phyloP scores from a whole-genome alignment of 2,113 vertebrate species.

The Engystomops pustulosus region DNA sequence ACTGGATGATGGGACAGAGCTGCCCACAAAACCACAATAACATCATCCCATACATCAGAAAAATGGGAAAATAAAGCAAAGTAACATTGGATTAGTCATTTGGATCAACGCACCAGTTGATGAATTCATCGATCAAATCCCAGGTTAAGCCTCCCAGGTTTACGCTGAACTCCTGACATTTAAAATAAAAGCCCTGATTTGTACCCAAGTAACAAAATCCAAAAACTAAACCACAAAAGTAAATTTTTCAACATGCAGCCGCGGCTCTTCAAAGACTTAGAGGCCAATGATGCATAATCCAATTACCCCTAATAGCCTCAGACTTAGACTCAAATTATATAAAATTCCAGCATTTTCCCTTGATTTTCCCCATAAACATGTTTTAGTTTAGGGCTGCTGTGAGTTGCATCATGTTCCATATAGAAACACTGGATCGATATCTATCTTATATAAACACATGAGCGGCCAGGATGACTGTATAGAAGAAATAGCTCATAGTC shows the following conservation, averaged over 20 bases:
- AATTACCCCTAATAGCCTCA: neutral
- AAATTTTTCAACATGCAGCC: neutral
- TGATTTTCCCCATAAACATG: neutral
- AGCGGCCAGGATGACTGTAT: neutral
- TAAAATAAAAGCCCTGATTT: neutral
- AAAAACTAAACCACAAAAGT: slow-evolving; percentile 5
- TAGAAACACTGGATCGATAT: neutral
- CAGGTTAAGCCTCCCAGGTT: neutral
- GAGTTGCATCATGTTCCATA: neutral
- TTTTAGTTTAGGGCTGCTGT: too few species aligned
- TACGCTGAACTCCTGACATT: neutral
- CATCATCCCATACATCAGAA: too few species aligned
- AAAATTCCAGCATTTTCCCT: neutral
- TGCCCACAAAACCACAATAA: too few species aligned
- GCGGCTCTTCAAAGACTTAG: neutral
- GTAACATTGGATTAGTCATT: neutral
- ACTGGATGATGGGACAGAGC: too few species aligned
- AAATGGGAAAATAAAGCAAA: neutral
- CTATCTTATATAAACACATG: neutral
- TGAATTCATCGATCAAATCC: too few species aligned
- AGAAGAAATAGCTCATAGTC: too few species aligned
- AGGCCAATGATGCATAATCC: neutral
- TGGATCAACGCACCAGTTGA: neutral
- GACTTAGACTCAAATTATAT: neutral
- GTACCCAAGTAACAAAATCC: neutral